phyloP scores from a whole-genome alignment of 2,113 vertebrate species.

The Pundamilia nyererei region DNA sequence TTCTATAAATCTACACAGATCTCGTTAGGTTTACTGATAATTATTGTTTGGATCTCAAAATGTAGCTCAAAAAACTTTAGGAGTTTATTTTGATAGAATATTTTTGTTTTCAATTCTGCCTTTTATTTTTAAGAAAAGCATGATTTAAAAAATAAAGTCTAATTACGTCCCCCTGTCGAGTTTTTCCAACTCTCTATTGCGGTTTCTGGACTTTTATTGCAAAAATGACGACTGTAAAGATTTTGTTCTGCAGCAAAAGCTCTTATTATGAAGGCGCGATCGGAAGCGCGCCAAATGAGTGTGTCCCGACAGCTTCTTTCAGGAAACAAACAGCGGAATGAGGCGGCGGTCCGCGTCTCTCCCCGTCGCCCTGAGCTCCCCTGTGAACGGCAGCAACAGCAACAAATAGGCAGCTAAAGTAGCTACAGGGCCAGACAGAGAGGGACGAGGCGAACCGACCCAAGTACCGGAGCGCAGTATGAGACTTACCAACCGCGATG shows the following conservation, averaged over 20 bases:
- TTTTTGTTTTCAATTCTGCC: neutral
- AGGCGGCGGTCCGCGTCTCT: neutral
- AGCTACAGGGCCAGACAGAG: neutral
- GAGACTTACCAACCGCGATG: slow-evolving; percentile 28
- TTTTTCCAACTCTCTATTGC: neutral
- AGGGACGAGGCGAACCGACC: neutral
- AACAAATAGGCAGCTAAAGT: neutral
- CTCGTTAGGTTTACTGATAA: neutral
- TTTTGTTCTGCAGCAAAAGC: neutral
- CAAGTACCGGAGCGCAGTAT: neutral
- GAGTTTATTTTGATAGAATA: neutral
- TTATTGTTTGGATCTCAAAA: neutral
- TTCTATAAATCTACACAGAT: neutral
- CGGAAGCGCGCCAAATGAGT: neutral
- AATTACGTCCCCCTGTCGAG: neutral
- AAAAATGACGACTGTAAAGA: neutral
- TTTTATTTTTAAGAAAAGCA: neutral
- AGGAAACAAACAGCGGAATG: slow-evolving; percentile 18
- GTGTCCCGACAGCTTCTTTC: neutral
- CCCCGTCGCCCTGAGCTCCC: neutral
- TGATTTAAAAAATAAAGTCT: neutral
- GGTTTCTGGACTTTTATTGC: neutral
- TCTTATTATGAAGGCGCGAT: slow-evolving; percentile 28
- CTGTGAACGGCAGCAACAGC: neutral
- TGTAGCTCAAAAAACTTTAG: no score